A percentile compares a stretch with the other conserved stretches of the same genome.
phyloP scores from a whole-genome alignment of 53 echinoderm and acorn worm genomes.

The Patiria pectinifera region DNA sequence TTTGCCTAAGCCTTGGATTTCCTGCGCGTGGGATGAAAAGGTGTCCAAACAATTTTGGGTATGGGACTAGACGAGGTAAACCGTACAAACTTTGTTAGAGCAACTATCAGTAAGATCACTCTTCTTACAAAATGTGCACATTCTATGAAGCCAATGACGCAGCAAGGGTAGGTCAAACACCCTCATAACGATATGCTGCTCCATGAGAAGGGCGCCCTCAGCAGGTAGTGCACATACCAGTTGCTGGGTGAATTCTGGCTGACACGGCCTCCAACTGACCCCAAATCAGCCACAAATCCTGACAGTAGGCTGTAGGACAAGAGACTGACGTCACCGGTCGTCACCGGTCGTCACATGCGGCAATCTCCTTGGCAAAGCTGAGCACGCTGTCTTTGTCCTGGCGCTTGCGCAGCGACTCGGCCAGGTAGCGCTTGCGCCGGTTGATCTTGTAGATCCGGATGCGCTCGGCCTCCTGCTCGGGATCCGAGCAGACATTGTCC shows the following conservation, averaged over 20 bases:
- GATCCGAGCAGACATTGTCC: slow-evolving; percentile 82
- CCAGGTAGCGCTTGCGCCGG: slow-evolving; percentile 90
- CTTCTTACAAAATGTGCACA: no score
- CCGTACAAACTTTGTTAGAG: no score
- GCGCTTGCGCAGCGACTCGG: slow-evolving; percentile 79
- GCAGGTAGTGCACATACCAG: not conserved
- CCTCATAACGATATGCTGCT: not conserved
- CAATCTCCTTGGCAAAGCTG: slow-evolving; percentile 84
- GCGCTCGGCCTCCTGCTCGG: slow-evolving; percentile 85
- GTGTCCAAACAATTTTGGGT: no score
- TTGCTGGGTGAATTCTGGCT: not conserved
- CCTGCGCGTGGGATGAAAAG: no score
- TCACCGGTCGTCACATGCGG: slow-evolving; percentile 53
- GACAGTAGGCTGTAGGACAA: not conserved
- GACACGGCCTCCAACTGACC: not conserved
- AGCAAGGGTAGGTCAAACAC: no score
- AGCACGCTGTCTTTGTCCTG: slow-evolving; percentile 90
- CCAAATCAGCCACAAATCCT: not conserved
- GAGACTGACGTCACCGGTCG: not conserved
- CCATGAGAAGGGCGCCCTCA: not conserved
- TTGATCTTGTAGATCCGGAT: slow-evolving; percentile 91
- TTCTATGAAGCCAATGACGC: no score
- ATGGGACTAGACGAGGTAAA: no score
- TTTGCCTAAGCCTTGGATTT: no score
- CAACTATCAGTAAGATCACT: no score